phyloP scores from a whole-genome alignment of 2,888 invertebrate genomes.

The Drosophila tanythrix region DNA sequence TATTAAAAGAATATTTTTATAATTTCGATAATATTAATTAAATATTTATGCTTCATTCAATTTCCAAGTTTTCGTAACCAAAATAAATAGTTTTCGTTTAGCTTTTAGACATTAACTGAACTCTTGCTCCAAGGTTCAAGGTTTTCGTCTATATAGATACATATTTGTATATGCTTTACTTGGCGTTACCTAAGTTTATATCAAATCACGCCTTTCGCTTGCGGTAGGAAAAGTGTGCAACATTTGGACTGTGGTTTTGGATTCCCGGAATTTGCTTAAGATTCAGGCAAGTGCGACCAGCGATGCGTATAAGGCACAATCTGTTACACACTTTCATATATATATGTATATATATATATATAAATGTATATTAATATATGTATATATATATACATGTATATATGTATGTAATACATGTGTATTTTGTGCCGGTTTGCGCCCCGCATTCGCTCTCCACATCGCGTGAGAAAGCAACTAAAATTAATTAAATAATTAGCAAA shows the following conservation, averaged over 20 bases:
- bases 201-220: background rate
- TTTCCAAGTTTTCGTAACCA: background rate
- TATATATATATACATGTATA: background rate
- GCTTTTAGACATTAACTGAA: background rate
- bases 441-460: constrained; percentile 33
- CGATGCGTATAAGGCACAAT: constrained; percentile 45
- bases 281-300: constrained; percentile 14
- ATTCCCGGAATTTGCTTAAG: constrained; percentile 27
- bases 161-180: background rate
- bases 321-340: constrained; percentile 14
- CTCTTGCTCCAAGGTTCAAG: background rate
- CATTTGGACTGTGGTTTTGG: constrained; percentile 4
- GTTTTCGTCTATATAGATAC: background rate
- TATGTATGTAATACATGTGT: background rate
- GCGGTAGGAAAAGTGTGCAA: constrained; percentile 16
- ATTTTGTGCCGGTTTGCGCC: constrained; percentile 36
- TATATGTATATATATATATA: background rate
- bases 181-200: background rate
- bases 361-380: background rate
- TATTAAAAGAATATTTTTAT: background rate
- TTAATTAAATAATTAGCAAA: constrained; percentile 70
- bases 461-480: constrained; percentile 55
- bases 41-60: background rate
- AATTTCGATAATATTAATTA: background rate
- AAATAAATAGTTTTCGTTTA: background rate